Base-by-base conservation (phyloP, 64 coral and sea anemone genomes). In the Stichodactyla mertensii region DNA sequence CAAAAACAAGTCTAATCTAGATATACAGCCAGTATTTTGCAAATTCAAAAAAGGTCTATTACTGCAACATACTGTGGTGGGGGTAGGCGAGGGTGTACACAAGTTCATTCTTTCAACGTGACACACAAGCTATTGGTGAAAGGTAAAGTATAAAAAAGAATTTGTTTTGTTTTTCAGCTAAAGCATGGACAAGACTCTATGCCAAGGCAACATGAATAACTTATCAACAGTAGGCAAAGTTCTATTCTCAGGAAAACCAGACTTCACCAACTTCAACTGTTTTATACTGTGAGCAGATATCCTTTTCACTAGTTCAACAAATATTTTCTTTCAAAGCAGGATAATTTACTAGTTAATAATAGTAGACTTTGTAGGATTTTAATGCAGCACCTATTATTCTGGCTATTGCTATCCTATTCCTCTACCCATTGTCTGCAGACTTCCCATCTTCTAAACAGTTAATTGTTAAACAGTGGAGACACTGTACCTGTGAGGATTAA, bases 151-250 rank as follows among this genome's bases (percentile, higher is more conserved):
- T 45, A 45, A 45, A 45, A 45, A 45, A 45, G 36, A 45, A 45
- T 3, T 6, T 64, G 54, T 36, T 61, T 51, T 83, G 4, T 18
- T 61, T 82, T 89, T 78, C 78, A 89, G 87, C 87, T 60, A 89
- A 54, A 62, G 58, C 55, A 61, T 89, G 79, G 78, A 89, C 87
- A 52, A 89, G 14, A 31, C 52, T 51, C 11, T 89, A 89, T 55
- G 87, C 87, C 4, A 82, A 36, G 54, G 55, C 26, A 26, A 82
- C 69, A 74, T 74, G 16, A 74, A 74, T 27, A 70, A 70, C 66
- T 70, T 70, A 70, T 70, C 66, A 20, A 66, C 62, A 66, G 62
- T 66, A 74, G 24, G 8, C 20, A 22, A 70, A 70, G 66, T 70
- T 70, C 60, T 18, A 62, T 66, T n/a, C 69, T 74, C 4, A 74